Evolutionary conservation across 2,113 vertebrate species (phyloP).

Genomic region (Muntiacus reevesi): DNA sequence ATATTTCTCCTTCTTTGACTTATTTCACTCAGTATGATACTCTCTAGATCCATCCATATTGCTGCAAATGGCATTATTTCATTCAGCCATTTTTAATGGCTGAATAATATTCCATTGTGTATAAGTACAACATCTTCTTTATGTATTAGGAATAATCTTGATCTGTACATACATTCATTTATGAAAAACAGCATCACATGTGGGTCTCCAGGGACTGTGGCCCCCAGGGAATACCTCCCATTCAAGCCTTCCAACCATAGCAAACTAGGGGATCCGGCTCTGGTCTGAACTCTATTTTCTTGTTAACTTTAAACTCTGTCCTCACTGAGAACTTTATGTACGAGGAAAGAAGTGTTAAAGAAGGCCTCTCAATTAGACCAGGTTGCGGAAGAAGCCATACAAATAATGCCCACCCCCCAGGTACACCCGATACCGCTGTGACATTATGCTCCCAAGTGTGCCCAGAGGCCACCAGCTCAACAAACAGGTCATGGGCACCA

Average conservation of each 20-base stretch:
- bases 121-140: neutral
- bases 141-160: neutral
- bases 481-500: fast-evolving
- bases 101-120: neutral
- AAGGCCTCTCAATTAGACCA: neutral
- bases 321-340: neutral
- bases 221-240: fast-evolving
- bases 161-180: neutral
- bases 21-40: neutral
- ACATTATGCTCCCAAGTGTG: fast-evolving
- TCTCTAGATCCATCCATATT: neutral
- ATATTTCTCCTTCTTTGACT: neutral
- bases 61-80: neutral
- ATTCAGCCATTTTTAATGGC: neutral
- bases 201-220: neutral
- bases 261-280: neutral
- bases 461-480: too few relatives aligned
- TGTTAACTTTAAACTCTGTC: neutral
- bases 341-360: neutral
- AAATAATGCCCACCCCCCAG: neutral
- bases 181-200: fast-evolving
- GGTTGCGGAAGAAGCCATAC: neutral
- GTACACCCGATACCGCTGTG: fast-evolving
- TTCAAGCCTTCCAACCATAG: neutral
- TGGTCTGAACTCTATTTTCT: neutral